Conservation (phyloP, 1,140 invertebrate genomes). For the Drosophila sp. region DNA sequence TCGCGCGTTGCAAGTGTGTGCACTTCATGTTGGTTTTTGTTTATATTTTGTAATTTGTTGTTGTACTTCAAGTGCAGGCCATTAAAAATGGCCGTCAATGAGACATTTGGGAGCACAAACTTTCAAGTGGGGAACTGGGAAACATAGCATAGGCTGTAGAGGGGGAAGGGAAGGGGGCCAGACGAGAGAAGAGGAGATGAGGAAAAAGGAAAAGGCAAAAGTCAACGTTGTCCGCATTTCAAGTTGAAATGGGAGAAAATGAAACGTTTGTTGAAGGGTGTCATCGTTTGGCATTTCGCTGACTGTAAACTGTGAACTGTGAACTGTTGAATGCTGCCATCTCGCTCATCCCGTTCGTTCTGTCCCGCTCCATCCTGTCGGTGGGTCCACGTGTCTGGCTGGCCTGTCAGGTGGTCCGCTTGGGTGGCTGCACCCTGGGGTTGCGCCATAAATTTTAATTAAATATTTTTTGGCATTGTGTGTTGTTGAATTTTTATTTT, state of each 20-base stretch:
- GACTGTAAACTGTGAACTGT: conserved; percentile 19
- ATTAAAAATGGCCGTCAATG: conserved; percentile 80
- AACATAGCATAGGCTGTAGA: conserved; percentile 1
- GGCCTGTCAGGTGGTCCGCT: conserved; percentile 32
- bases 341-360: neutral
- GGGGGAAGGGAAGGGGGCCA: neutral
- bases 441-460: conserved; percentile 81
- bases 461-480: conserved; percentile 72
- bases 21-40: conserved; percentile 31
- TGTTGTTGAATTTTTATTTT: conserved; percentile 15
- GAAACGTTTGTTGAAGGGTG: conserved; percentile 43
- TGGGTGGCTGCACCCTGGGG: conserved; percentile 59
- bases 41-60: conserved; percentile 58
- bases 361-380: neutral
- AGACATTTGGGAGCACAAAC: conserved; percentile 64
- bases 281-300: conserved; percentile 44
- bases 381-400: neutral
- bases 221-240: conserved; percentile 18
- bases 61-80: conserved; percentile 50
- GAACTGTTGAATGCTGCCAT: conserved; percentile 6
- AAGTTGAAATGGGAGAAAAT: neutral
- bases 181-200: neutral
- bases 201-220: conserved; percentile 6
- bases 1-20: neutral
- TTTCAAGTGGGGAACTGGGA: conserved; percentile 34